Evolutionary conservation across 2,113 vertebrate genomes (phyloP).

Genomic region (Malurus elegans): DNA sequence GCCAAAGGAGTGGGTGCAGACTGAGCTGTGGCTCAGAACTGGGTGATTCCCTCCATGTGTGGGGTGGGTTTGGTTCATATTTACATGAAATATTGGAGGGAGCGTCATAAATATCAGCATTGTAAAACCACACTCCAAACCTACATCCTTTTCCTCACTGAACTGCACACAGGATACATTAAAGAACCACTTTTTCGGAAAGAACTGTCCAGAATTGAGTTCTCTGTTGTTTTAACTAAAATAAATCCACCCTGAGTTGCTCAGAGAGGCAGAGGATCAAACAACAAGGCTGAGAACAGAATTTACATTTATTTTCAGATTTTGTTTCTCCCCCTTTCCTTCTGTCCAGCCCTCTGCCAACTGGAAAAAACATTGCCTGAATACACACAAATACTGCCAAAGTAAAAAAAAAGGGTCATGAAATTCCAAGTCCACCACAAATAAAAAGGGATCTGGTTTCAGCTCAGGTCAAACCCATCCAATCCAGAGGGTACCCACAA

Average conservation of each 20-base stretch:
- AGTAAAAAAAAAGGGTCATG: background rate
- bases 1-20: background rate
- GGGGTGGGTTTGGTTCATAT: background rate
- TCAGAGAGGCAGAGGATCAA: background rate
- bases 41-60: background rate
- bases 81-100: background rate
- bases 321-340: background rate
- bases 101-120: background rate
- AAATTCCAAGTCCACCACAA: background rate
- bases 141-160: background rate
- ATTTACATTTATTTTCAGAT: background rate
- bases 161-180: background rate
- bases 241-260: background rate
- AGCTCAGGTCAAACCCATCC: background rate
- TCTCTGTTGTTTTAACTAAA: background rate
- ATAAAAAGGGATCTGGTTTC: background rate
- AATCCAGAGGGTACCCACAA: background rate
- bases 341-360: background rate
- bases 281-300: background rate
- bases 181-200: background rate
- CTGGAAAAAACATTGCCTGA: background rate
- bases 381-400: background rate
- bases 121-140: background rate
- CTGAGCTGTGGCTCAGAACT: fast-evolving
- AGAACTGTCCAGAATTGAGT: background rate